Evolutionary conservation across 2,113 vertebrate species (phyloP), one percentile per base, ranked within the genome.

Genomic region (Brienomyrus brachyistius): DNA sequence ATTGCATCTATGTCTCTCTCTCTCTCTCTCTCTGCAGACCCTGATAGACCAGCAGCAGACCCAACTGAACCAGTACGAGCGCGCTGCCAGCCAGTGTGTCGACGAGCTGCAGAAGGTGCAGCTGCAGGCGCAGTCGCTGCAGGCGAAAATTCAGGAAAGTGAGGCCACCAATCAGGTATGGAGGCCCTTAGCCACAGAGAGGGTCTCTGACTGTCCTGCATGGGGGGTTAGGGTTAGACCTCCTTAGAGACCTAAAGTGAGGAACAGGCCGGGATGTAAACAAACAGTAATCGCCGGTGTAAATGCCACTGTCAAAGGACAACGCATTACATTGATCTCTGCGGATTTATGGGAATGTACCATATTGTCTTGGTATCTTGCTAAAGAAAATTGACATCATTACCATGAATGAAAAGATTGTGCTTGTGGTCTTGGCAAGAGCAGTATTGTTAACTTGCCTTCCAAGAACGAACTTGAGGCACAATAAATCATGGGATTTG

Each of bases 81-180:
- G 93, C 90, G 94, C 96, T 10, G 94, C 92, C 0, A 94, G 93
- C 0, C 95, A 97, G 70, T 96, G 95, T 21, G 91, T 95, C 66
- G 93, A 94, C 0, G 92, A 96, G 92, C 95, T 96, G 88, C 91
- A 93, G 90, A 94, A 96, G 90, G 95, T 95, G 80, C 97, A 97
- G 93, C 95, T 97, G 35, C 97, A 98, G 93, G 94, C 95, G 52
- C 95, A 96, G n/a, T 94, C 95, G 35, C 93, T 97, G 90, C 96
- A 96, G 90, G 95, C 94, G 80, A 97, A 97, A 95, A 93, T 97
- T 92, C 96, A 97, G 27, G 95, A 97, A 50, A 95, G 94, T 0
- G 97, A 98, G 91, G 94, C 95, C 93, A 95, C 95, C 92, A 99
- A 97, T 91, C 96, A 97, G 97, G 98, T 99, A 91, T 1, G 52